Evolutionary conservation across 2,113 vertebrate genomes (phyloP), one percentile per base, ranked within the genome.

Genomic region (Nothoprocta perdicaria): DNA sequence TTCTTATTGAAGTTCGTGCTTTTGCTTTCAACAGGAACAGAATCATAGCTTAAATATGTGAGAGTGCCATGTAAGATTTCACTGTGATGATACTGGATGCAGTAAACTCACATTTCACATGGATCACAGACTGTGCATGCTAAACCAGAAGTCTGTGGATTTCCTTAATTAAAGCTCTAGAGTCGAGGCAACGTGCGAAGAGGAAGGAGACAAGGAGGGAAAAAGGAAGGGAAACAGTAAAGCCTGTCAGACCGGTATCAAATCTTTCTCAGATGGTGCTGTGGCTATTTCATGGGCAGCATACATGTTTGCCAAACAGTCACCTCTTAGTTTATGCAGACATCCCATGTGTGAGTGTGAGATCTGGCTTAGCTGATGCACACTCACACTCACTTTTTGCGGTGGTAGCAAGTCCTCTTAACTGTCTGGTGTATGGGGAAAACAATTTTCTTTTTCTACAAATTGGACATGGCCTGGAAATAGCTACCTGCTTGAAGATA

Each of bases 311-410:
- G 67, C 16, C 41, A 61, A 35, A 58, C 22, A 43, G 10, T 58
- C 43, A 48, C 17, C 38, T 74, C 61, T 40, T 1, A 8, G 35
- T 12, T 89, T 74, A 12, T 50, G 35, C 21, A 69, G 60, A 6
- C 7, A 43, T 48, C 11, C 4, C 24, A 12, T 0, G 1, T 7
- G 4, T 1, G 35, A 17, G 9, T 11, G 3, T 52, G 15, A 22
- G 43, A 22, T 24, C 26, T 75, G 8, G 6, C 80, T 92, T 74
- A 40, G 26, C 52, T 61, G n/a, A 35, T 10, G 23, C 17, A 63
- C 19, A 3, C 4, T 17, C 61, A 33, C 87, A 62, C 45, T 80
- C 0, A 0, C 6, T 58, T 1, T 0, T 40, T 71, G 4, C 2
- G 40, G 10, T 6, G 10, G 13, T 46, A 65, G 40, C 8, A 61